phyloP scores from a whole-genome alignment of 2,888 invertebrate species.

The Furcula furcula region DNA sequence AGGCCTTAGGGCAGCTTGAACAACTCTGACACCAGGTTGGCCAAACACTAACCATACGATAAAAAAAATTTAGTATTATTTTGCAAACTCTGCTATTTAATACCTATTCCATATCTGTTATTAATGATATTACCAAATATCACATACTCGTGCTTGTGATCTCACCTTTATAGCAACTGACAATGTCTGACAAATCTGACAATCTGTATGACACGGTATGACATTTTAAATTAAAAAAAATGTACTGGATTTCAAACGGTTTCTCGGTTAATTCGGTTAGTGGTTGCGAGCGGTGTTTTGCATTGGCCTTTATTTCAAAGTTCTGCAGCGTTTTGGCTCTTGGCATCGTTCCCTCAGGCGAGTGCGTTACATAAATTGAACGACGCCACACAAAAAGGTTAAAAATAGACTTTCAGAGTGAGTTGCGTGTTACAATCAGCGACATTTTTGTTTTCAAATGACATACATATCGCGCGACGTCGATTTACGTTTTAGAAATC shows the following conservation, averaged over 20 bases:
- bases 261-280: constrained; percentile 26
- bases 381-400: constrained; percentile 68
- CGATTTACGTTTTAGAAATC: constrained; percentile 67
- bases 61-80: no score
- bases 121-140: no score
- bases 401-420: constrained; percentile 74
- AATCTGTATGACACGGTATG: no score
- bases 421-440: constrained; percentile 62
- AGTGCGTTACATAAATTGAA: constrained; percentile 68
- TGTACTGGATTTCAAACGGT: constrained; percentile 72
- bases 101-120: no score
- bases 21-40: no score
- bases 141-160: no score
- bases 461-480: constrained; percentile 66
- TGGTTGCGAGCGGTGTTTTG: constrained; percentile 35
- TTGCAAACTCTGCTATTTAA: no score
- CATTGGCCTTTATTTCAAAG: constrained; percentile 43
- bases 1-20: no score
- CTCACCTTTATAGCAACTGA: not conserved
- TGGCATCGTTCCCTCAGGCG: constrained; percentile 76
- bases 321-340: constrained; percentile 49
- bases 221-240: constrained; percentile 62
- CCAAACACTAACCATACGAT: no score
- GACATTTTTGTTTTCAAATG: constrained; percentile 77
- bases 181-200: not conserved